Percentiles rank a stretch among this genome's conserved stretches.
Evolutionary conservation across 1,140 invertebrate species (phyloP).

Genomic region (Drosophila arizonae): DNA sequence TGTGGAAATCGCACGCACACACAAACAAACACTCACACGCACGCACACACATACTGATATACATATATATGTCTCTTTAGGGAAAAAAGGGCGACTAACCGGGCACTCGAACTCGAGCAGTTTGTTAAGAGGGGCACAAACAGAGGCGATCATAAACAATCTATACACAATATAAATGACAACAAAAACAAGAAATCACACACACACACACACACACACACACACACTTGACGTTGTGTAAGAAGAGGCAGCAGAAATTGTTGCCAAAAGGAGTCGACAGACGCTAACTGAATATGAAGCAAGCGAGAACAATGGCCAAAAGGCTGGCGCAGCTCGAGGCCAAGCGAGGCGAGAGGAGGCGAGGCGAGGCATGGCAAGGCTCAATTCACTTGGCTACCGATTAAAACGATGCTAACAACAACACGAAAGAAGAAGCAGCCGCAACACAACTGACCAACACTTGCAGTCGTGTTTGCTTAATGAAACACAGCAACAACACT

Average conservation of each 20-base stretch:
- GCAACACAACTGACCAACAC: conserved; percentile 14
- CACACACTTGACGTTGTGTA: background rate
- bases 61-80: conserved; percentile 1
- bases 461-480: conserved; percentile 68
- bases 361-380: background rate
- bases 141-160: conserved; percentile 41
- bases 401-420: conserved; percentile 58
- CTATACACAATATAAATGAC: conserved; percentile 40
- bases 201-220: background rate
- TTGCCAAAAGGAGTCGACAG: conserved; percentile 44
- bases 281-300: conserved; percentile 11
- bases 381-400: conserved; percentile 59
- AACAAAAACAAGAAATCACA: conserved; percentile 32
- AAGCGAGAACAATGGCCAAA: conserved; percentile 26
- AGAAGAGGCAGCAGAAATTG: conserved; percentile 46
- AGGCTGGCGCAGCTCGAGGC: conserved; percentile 14
- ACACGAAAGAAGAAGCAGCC: background rate
- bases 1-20: conserved; percentile 34
- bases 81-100: conserved; percentile 11
- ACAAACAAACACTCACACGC: background rate
- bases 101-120: conserved; percentile 24
- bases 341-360: background rate
- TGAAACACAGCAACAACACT: conserved; percentile 45
- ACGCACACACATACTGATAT: background rate
- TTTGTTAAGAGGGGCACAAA: conserved; percentile 20